Base-by-base conservation (phyloP, 2,797 vertebrate species). In the Leuciscus waleckii region DNA sequence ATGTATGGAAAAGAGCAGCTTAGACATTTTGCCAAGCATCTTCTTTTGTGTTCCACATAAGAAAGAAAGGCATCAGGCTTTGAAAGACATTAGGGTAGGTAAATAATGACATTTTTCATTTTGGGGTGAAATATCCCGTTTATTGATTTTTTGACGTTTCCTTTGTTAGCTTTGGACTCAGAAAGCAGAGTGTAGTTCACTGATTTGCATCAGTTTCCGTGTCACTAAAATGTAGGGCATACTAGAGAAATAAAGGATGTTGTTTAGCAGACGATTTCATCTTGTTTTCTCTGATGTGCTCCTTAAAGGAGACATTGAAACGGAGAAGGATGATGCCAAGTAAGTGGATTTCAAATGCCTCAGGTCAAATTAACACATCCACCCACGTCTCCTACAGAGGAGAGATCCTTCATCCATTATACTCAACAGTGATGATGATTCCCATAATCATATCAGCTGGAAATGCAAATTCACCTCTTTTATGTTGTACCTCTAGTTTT, bases 221-320 rank as follows among this genome's bases (percentile, higher is more conserved):
- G 74, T 46, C 83, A 46, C 51, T 77, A 29, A 78, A 84, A 78
- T 84, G 19, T 84, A 79, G 75, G 75, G 26, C 83, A 79, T 23
- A 16, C 49, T 54, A 35, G 39, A 78, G 26, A 43, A 79, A 84
- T 70, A 43, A 78, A 6, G 21, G 83, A 70, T 43, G 73, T 37
- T 56, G 67, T 83, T 56, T 67, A 49, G 56, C 51, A 21, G 65
- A 54, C 5, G n/a, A 65, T 63, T 75, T 81, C 46, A 76, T 83
- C 65, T 65, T 19, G 63, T 79, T 68, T 73, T 43, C 49, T 68
- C 49, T 78, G 82, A 78, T 46, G 43, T 39, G 49, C 58, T 75
- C 14, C 46, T 80, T 61, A 83, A 67, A 61, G 23, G 76, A 70
- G 67, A 21, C 43, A 65, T 32, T 21, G 7, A 73, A 73, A 63